A percentile compares a stretch with the other conserved stretches of the same genome.
Evolutionary conservation across 2,113 vertebrate species (phyloP).

Genomic region (Myrmecophaga tridactyla): DNA sequence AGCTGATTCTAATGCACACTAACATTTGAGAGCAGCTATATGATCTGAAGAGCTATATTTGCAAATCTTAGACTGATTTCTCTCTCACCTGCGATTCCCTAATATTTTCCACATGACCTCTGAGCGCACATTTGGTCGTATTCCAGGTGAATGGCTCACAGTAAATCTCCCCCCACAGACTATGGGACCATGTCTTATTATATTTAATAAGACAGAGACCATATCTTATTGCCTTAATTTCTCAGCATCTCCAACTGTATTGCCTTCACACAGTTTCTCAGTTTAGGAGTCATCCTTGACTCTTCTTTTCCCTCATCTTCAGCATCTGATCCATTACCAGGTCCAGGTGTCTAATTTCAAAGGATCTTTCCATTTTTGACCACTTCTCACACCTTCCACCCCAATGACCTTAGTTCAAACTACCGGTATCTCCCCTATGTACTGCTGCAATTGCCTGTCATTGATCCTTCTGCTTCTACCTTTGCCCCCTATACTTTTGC

Average conservation of each 20-base stretch:
- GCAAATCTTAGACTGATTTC: neutral
- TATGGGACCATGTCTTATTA: neutral
- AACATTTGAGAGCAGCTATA: neutral
- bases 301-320: neutral
- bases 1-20: neutral
- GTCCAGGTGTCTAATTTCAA: neutral
- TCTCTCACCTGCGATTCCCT: neutral
- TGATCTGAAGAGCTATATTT: neutral
- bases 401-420: neutral
- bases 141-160: neutral
- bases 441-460: neutral
- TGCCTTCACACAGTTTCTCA: no score
- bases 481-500: neutral
- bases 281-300: neutral
- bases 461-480: no score
- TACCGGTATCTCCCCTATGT: neutral
- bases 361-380: neutral
- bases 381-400: neutral
- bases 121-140: neutral
- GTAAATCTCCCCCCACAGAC: neutral
- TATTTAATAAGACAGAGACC: neutral
- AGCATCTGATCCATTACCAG: neutral
- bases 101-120: neutral
- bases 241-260: neutral
- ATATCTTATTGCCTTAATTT: neutral